phyloP scores from a whole-genome alignment of 2,888 invertebrate species.

The Tipula helvola region DNA sequence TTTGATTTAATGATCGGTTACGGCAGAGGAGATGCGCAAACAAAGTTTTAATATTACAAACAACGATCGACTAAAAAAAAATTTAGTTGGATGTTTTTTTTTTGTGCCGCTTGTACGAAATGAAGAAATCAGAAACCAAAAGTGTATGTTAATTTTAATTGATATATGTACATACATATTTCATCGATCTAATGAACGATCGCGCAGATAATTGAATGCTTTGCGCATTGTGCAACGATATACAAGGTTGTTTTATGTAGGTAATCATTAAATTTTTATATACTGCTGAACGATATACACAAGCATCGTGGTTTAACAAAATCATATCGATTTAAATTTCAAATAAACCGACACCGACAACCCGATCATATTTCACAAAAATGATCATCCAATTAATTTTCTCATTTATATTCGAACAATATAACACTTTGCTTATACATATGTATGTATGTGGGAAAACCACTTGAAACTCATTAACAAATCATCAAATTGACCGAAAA shows the following conservation, averaged over 20 bases:
- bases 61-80: neutral
- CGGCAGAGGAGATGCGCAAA: neutral
- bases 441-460: neutral
- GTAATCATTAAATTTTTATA: neutral
- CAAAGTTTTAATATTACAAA: neutral
- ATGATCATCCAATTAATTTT: neutral
- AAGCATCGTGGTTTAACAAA: neutral
- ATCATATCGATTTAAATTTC: neutral
- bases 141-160: neutral
- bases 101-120: neutral
- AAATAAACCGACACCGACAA: neutral
- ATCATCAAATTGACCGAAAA: neutral
- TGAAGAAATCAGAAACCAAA: neutral
- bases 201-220: neutral
- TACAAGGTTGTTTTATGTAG: neutral
- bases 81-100: neutral
- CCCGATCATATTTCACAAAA: neutral
- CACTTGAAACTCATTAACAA: conserved; percentile 4
- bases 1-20: neutral
- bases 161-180: neutral
- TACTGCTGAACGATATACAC: neutral
- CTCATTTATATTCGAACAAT: neutral
- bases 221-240: neutral
- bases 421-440: neutral
- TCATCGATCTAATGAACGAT: neutral